Base-by-base conservation (phyloP, 64 coral and sea anemone species). In the Pocillopora damicornis region DNA sequence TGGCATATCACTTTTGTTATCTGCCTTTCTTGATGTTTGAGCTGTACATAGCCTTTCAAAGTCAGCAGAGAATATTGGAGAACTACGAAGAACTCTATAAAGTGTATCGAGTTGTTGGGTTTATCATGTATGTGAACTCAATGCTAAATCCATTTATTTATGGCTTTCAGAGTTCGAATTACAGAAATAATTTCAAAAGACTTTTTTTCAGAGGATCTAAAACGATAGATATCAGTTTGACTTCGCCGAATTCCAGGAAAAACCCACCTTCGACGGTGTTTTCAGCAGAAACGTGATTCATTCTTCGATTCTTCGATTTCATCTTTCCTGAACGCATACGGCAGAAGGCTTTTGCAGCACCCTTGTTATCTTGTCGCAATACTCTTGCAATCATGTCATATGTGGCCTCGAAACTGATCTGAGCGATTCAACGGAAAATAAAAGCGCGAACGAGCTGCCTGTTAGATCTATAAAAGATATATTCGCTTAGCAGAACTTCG, bases 121-220 rank as follows among this genome's bases (percentile, higher is more conserved):
- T 94, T 75, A 61, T 73, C 16, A 38, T 93, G 60, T 82, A 84
- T 23, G 73, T 74, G 61, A 88, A 87, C 57, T 93, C 91, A 25
- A 60, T 79, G 37, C 71, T 96, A 59, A 96, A 96, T 59, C 91
- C 94, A 16, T 61, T 96, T 66, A 56, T 96, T 16, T 93, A 93
- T 61, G 76, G 80, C 25, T 96, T 96, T 82, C 94, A 96, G 45
- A 96, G 91, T 74, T 90, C 91, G 9, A 96, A 90, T 63, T 96
- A 92, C 37, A 26, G 88, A 18, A 30, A 73, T 77, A 78, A 81
- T 58, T 88, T 96, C 45, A 87, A 74, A 79, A 83, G 75, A 14
- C 60, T 92, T n/a, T 81, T 80, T 57, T 68, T 10, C 2, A 18
- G n/a, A 86, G 26, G 20, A 30, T 13, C 59, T 56, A 13, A 26